These are phyloP conservation scores for Oceanodroma leucorhoa DNA, from an alignment of 2,797 vertebrate genomes.

Conservation along the genomic window DNA sequence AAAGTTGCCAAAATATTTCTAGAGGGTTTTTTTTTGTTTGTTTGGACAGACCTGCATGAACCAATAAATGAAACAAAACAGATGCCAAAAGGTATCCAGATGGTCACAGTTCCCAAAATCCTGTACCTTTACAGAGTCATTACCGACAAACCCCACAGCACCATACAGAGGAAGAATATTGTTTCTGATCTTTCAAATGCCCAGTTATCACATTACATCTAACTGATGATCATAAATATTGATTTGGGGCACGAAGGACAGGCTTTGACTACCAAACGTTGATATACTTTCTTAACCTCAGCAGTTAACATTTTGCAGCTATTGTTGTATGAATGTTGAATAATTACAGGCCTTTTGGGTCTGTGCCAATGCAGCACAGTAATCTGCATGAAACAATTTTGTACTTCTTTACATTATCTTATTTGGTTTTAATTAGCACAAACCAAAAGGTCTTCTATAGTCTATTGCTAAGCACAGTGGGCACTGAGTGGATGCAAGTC, in stretches of 20 bases:
- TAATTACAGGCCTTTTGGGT: not conserved
- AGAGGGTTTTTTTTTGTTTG: not conserved
- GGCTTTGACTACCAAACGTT: not conserved
- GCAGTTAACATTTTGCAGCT: not conserved
- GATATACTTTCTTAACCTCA: not conserved
- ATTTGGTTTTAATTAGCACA: not conserved
- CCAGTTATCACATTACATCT: not conserved
- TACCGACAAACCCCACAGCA: not conserved
- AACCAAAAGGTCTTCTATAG: not conserved
- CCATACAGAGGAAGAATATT: not conserved
- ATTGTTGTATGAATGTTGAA: not conserved
- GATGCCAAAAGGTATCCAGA: not conserved
- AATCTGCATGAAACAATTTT: not conserved
- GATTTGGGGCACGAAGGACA: not conserved
- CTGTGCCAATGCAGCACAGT: not conserved
- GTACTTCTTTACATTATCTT: not conserved
- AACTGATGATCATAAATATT: not conserved
- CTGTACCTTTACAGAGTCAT: not conserved
- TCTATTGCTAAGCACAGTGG: not conserved
- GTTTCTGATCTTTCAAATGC: not conserved
- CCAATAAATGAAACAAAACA: not conserved
- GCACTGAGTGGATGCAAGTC: not conserved
- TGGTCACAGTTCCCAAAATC: not conserved
- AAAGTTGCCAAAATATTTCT: not conserved
- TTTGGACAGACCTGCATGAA: not conserved